A percentile compares a stretch with the other conserved stretches of the same genome.
phyloP scores from a whole-genome alignment of 2,888 invertebrate genomes.

The Tetheella fluctuosa region DNA sequence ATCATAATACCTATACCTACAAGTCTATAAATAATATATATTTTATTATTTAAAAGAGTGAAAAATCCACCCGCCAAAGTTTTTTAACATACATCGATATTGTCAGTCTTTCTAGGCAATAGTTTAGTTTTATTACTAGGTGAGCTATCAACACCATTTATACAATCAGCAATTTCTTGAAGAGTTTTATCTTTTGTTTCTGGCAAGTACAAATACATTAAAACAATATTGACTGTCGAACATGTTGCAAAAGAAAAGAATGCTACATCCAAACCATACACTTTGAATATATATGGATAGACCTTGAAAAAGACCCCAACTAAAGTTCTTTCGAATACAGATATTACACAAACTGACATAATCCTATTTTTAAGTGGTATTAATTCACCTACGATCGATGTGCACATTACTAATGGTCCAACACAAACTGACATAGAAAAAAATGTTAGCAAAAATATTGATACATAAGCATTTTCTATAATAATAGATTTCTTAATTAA shows the following conservation, averaged over 20 bases:
- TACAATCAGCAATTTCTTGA: slow-evolving; percentile 39
- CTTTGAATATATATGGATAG: slow-evolving; percentile 42
- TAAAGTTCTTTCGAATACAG: slow-evolving; percentile 29
- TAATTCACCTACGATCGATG: slow-evolving; percentile 45
- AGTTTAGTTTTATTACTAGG: too few relatives aligned
- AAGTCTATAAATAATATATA: too few relatives aligned
- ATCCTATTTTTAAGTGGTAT: slow-evolving; percentile 42
- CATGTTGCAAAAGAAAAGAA: slow-evolving; percentile 46
- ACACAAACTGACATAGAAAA: slow-evolving; percentile 48
- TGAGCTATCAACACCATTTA: not conserved
- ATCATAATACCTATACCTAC: too few relatives aligned
- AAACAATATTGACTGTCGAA: slow-evolving; percentile 35
- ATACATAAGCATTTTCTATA: slow-evolving; percentile 34
- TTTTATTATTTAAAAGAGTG: too few relatives aligned
- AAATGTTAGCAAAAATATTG: slow-evolving; percentile 40
- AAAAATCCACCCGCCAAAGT: too few relatives aligned
- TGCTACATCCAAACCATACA: slow-evolving; percentile 40
- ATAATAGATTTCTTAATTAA: slow-evolving; percentile 20
- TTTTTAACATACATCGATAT: too few relatives aligned
- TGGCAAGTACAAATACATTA: slow-evolving; percentile 45
- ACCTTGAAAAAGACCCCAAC: slow-evolving; percentile 41
- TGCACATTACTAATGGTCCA: slow-evolving; percentile 48
- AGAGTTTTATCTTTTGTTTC: slow-evolving; percentile 52
- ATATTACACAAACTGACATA: slow-evolving; percentile 32
- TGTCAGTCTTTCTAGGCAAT: too few relatives aligned